Percentiles rank a stretch among this genome's conserved stretches.
These are phyloP conservation scores for Cantharis rustica DNA, from an alignment of 2,888 invertebrate genomes.

Conservation along the genomic window DNA sequence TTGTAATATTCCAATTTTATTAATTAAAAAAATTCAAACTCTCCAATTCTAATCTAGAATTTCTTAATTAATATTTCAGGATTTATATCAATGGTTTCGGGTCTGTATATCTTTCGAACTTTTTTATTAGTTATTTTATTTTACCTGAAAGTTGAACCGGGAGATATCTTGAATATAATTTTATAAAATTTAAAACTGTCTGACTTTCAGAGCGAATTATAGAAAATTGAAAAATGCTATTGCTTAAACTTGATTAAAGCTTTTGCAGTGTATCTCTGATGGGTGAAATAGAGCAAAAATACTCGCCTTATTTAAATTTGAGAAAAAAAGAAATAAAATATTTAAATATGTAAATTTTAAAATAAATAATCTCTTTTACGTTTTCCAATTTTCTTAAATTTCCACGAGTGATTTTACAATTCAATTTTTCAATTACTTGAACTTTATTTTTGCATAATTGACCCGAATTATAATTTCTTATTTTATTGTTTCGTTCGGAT, in stretches of 20 bases:
- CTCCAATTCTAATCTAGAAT: no score
- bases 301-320: neutral
- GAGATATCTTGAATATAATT: no score
- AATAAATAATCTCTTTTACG: neutral
- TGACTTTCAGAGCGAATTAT: no score
- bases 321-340: neutral
- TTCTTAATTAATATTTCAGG: no score
- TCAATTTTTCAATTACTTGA: neutral
- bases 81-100: no score
- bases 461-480: neutral
- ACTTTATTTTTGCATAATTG: neutral
- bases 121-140: no score
- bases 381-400: neutral
- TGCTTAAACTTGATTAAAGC: no score
- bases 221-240: no score
- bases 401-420: neutral
- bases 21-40: no score
- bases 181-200: neutral
- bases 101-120: no score
- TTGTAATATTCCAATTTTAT: neutral
- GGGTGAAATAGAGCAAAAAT: neutral
- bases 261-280: neutral
- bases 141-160: no score
- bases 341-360: neutral
- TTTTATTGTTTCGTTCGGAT: neutral